Evolutionary conservation across 1,140 invertebrate species (phyloP), one percentile per base, ranked within the genome.

Genomic region (Megalonaias nervosa): DNA sequence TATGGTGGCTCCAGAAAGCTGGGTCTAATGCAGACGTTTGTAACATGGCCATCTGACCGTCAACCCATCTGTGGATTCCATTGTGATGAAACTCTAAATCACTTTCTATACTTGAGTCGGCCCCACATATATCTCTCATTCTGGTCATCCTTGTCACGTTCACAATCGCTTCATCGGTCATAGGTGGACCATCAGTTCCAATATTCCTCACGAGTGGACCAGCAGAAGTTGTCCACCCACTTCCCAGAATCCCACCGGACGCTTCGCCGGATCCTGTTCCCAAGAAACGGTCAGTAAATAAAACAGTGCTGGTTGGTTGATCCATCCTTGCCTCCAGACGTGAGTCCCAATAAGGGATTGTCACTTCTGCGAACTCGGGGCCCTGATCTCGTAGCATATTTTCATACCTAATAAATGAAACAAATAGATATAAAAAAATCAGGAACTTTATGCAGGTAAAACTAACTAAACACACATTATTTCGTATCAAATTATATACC

Each of bases 311-410:
- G 9, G 83, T 80, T 15, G 86, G 78, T 72, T 90, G 82, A 2
- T 80, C 82, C 61, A 92, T 80, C 71, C 84, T 83, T 5, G 78
- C 74, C 66, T 91, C 91, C 56, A 91, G 61, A 1, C 86, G 84
- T 13, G 83, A 85, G 71, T 91, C 90, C 90, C 91, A 91, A 80
- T 91, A 91, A 13, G 91, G 91, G n/a, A 92, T 61, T 4, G 90
- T 88, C 4, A 90, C 81, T 68, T 80, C 74, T 21, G 58, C 58
- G 60, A 62, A 75, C 23, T 74, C 38, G 2, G 86, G 85, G 13
- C 83, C 81, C 64, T 82, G 80, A 38, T 86, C 83, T 66, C 82
- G 74, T 19, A 88, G 73, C 21, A 86, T 85, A 19, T 84, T 85
- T 68, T 88, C 87, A 79, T 82, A 86, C 82, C 87, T 88, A 23